A percentile compares a stretch with the other conserved stretches of the same genome.
These are phyloP conservation scores for Uromys caudimaculatus DNA, from an alignment of 2,797 vertebrate genomes.

Conservation along the genomic window DNA sequence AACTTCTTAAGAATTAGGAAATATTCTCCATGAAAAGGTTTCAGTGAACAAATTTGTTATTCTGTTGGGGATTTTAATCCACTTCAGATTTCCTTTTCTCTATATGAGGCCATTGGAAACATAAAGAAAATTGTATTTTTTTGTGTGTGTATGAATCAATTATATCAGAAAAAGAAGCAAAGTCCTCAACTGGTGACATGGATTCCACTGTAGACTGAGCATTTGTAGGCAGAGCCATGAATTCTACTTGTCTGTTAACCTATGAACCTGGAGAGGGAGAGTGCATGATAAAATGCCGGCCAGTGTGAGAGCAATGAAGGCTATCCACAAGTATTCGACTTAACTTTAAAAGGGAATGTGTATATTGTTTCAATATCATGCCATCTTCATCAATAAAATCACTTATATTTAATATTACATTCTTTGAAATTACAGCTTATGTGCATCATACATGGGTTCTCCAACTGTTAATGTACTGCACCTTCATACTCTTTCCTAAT, in stretches of 20 bases:
- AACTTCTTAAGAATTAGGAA: not conserved
- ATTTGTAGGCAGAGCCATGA: not conserved
- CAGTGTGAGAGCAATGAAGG: not conserved
- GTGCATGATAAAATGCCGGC: not conserved
- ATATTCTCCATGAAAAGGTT: not conserved
- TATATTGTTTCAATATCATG: not conserved
- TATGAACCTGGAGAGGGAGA: not conserved
- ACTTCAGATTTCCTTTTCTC: not conserved
- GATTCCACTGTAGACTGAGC: not conserved
- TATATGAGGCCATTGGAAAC: not conserved
- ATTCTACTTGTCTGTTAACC: not conserved
- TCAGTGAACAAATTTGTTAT: not conserved
- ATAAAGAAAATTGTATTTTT: not conserved
- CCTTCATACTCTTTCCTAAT: not conserved
- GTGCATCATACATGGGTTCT: not conserved
- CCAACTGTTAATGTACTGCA: not conserved
- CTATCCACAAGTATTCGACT: not conserved
- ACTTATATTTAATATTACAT: not conserved
- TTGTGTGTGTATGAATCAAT: not conserved
- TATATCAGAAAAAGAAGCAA: slow-evolving; percentile 10
- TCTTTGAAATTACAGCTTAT: not conserved
- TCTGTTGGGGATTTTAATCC: not conserved
- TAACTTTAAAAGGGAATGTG: not conserved
- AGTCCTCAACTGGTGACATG: not conserved
- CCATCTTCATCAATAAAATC: not conserved